Conservation (phyloP, 1,140 invertebrate species). For the Leptinotarsa defecta region DNA sequence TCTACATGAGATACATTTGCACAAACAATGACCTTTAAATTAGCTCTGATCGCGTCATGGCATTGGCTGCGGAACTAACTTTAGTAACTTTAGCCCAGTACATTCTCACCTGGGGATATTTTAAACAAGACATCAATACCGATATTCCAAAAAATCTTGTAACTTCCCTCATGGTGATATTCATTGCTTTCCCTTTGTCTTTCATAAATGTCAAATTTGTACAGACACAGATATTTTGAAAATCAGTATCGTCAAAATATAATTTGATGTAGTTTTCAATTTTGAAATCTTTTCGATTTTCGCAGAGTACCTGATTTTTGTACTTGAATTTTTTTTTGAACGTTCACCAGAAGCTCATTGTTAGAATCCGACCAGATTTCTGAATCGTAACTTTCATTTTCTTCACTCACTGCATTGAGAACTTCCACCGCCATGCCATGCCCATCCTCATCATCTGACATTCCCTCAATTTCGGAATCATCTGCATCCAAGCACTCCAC, state of each 20-base stretch:
- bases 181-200: conserved; percentile 31
- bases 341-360: too few species aligned
- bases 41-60: conserved; percentile 27
- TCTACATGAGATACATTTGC: conserved; percentile 18
- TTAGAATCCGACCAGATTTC: too few species aligned
- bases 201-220: too few species aligned
- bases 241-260: too few species aligned
- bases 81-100: conserved; percentile 20
- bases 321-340: too few species aligned
- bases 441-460: conserved; percentile 20
- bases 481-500: conserved; percentile 24
- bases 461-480: conserved; percentile 23
- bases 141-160: conserved; percentile 34
- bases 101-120: conserved; percentile 37
- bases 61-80: conserved; percentile 10
- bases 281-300: conserved; percentile 22
- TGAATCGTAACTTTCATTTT: too few species aligned
- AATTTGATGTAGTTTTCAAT: conserved; percentile 18
- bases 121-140: conserved; percentile 36
- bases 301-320: too few species aligned
- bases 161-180: conserved; percentile 31
- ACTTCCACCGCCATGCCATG: conserved; percentile 22
- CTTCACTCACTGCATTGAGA: neutral
- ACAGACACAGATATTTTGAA: too few species aligned
- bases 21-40: conserved; percentile 32